Evolutionary conservation across 1,140 invertebrate genomes (phyloP).

Genomic region (Steinernema feltiae): DNA sequence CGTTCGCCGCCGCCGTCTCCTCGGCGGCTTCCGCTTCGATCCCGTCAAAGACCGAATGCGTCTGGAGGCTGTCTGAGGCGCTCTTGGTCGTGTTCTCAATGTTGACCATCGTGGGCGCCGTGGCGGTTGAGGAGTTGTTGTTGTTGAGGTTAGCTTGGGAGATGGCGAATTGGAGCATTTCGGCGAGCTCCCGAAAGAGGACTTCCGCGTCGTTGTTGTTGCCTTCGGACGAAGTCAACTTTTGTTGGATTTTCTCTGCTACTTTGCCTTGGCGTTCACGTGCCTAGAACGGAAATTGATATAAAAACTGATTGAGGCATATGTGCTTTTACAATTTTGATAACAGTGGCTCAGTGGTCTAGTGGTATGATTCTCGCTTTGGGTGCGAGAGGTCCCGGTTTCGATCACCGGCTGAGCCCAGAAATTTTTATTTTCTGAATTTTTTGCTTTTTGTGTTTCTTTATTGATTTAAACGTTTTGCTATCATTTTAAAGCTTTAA

Average conservation of each 20-base stretch:
- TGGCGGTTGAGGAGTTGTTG: background rate
- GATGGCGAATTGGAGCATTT: constrained; percentile 1
- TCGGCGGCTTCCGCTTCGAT: background rate
- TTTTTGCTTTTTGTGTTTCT: no score
- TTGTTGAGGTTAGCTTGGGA: background rate
- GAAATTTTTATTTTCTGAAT: background rate
- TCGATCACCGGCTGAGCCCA: constrained; percentile 41
- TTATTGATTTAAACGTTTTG: no score
- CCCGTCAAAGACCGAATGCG: background rate
- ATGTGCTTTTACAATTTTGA: no score
- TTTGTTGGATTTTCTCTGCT: background rate
- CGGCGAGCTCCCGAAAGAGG: background rate
- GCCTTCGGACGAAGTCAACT: background rate
- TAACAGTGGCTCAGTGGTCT: constrained; percentile 40
- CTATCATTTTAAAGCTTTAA: no score
- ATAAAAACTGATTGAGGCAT: no score
- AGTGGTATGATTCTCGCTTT: constrained; percentile 57
- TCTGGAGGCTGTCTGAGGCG: background rate
- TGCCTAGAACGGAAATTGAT: no score
- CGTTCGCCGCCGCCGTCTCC: background rate
- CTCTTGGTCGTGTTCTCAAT: background rate
- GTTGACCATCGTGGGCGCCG: constrained; percentile 5
- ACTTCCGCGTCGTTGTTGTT: background rate
- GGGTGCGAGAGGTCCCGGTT: constrained; percentile 55
- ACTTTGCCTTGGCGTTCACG: constrained; percentile 5